A percentile compares a stretch with the other conserved stretches of the same genome.
phyloP scores from a whole-genome alignment of 2,888 invertebrate genomes.

The Metalampra italica region DNA sequence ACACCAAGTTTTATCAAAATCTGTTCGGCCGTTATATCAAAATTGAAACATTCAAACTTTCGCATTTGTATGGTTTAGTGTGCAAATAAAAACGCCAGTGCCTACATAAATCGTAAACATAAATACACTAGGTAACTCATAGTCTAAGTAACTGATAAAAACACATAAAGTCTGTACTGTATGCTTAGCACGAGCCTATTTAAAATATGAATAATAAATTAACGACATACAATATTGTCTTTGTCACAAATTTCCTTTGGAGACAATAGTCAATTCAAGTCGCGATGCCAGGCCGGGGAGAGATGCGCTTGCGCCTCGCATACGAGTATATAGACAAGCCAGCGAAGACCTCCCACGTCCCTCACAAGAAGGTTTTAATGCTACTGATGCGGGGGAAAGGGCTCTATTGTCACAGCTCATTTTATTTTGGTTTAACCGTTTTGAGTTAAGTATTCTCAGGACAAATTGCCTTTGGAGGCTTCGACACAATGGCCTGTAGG shows the following conservation, averaged over 20 bases:
- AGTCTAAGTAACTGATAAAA: no score
- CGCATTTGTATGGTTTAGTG: no score
- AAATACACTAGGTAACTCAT: no score
- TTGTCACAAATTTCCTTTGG: slow-evolving; percentile 24
- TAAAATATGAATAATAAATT: slow-evolving; percentile 28
- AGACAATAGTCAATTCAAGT: slow-evolving; percentile 51
- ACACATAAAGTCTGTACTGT: slow-evolving; percentile 3
- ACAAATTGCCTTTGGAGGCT: slow-evolving; percentile 59
- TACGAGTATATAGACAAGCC: slow-evolving; percentile 3
- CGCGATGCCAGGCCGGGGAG: slow-evolving; percentile 23
- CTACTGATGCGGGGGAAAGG: no score
- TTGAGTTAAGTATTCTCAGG: slow-evolving; percentile 45
- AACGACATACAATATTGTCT: slow-evolving; percentile 19
- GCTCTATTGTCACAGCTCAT: not conserved
- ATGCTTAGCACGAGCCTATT: slow-evolving; percentile 22
- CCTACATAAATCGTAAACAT: no score
- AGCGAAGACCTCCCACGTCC: no score
- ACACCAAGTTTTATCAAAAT: no score
- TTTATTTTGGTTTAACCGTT: not conserved
- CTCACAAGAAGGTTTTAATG: not conserved
- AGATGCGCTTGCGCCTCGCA: slow-evolving; percentile 17
- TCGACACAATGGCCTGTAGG: slow-evolving; percentile 42
- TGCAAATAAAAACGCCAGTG: no score
- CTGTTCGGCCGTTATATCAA: no score
- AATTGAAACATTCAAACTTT: no score